These are phyloP conservation scores for Prunella strophiata DNA, from an alignment of 2,797 vertebrate species.

Conservation along the genomic window DNA sequence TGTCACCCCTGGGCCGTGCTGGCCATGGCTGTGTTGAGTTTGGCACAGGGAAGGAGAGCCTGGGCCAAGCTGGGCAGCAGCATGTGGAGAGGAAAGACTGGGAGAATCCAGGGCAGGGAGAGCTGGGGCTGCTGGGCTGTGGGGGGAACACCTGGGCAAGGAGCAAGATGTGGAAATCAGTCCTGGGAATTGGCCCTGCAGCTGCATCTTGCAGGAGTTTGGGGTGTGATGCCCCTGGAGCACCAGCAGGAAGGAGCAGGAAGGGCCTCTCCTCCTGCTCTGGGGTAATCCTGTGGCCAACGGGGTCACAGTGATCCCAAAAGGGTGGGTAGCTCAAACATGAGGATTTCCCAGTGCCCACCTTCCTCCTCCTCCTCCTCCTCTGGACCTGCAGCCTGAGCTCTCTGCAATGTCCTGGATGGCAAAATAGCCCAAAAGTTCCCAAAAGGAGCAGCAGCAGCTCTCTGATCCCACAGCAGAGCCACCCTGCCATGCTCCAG, in stretches of 20 bases:
- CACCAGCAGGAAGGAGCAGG: neutral
- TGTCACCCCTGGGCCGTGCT: neutral
- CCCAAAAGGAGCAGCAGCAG: neutral
- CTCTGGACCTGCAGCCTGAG: neutral
- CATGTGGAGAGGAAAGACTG: accelerated
- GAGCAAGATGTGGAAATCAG: neutral
- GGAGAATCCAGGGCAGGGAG: neutral
- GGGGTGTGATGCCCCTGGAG: neutral
- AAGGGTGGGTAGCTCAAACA: neutral
- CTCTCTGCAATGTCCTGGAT: neutral
- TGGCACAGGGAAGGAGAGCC: neutral
- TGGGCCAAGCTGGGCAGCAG: accelerated
- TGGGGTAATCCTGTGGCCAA: accelerated
- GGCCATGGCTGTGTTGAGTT: neutral
- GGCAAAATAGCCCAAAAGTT: neutral
- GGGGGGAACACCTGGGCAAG: neutral
- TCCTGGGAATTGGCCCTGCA: neutral
- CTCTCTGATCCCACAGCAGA: neutral
- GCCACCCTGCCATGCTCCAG: accelerated
- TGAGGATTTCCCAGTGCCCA: neutral
- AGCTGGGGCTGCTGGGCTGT: neutral
- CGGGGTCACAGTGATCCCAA: accelerated
- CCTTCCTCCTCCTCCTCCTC: neutral
- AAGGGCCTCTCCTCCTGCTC: neutral
- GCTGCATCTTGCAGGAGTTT: neutral